Base-by-base conservation (phyloP, 1,140 invertebrate species). In the Aphis gossypii region DNA sequence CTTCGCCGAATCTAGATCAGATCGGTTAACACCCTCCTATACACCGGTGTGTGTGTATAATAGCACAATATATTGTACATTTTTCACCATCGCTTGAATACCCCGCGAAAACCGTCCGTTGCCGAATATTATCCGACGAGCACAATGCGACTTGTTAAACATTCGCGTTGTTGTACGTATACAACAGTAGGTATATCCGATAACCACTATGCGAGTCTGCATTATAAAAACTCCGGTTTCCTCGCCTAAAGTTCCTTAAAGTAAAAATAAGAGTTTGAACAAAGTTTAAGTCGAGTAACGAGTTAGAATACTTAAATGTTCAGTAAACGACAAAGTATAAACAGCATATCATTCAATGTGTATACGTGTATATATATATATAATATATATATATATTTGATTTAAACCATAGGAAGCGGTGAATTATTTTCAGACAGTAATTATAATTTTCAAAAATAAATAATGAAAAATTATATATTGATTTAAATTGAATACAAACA, bases 81-180 rank as follows among this genome's bases (percentile, higher is more conserved):
- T 76, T 76, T 76, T 76, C 60, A 18, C 60, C 30, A n/a, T n/a
- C 60, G 30, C 30, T n/a, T n/a, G 30, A 76, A 76, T 76, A 76
- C 30, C 4, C 60, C 14, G n/a, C 14, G 60, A 18, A 76, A n/a
- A n/a, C 60, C 14, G n/a, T 76, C 60, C 60, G 60, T 76, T 76
- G 30, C 60, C 60, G 60, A 76, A 76, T n/a, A 76, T 76, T 76
- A 76, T 76, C 60, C 60, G n/a, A 76, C 60, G 60, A 76, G 60
- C 60, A 76, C 60, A 76, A 76, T 76, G 60, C 30, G 60, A 76
- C 60, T 76, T n/a, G 60, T 76, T 76, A 76, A 76, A 76, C 60
- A 76, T 76, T 76, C 23, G 14, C 60, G 60, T 76, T 76, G n/a
- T 76, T 76, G 14, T 76, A 30, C n/a, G 4, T 76, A 18, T 68